phyloP scores from a whole-genome alignment of 1,140 invertebrate species.

The Sweltsa coloradensis region DNA sequence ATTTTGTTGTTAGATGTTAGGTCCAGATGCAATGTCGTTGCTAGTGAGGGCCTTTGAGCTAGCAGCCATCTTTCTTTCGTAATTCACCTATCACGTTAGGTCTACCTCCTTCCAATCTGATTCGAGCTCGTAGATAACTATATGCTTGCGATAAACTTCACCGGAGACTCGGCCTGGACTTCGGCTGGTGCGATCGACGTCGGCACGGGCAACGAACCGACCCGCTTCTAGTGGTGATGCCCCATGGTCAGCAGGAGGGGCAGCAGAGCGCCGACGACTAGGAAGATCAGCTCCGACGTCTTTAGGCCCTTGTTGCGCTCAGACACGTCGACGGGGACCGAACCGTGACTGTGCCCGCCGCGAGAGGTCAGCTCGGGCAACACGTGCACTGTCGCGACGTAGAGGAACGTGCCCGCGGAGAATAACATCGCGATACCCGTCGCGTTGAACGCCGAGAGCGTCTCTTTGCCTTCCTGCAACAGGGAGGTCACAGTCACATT shows the following conservation, averaged over 20 bases:
- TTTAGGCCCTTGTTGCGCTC: conserved; percentile 44
- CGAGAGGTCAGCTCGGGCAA: conserved; percentile 75
- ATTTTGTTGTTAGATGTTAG: too few relatives aligned
- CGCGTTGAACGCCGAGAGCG: conserved; percentile 72
- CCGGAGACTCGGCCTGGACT: too few relatives aligned
- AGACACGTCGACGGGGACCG: conserved; percentile 28
- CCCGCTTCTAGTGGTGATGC: conserved; percentile 58
- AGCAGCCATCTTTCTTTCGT: too few relatives aligned
- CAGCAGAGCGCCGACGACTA: conserved; percentile 74
- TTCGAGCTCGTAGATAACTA: too few relatives aligned
- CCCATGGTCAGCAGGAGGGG: conserved; percentile 80
- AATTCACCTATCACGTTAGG: too few relatives aligned
- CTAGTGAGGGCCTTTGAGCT: too few relatives aligned
- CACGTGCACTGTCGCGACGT: conserved; percentile 97
- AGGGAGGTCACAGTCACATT: too few relatives aligned
- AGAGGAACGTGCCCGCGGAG: conserved; percentile 96
- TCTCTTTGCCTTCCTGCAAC: conserved; percentile 48
- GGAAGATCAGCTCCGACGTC: conserved; percentile 63
- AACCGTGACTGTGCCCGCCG: conserved; percentile 20
- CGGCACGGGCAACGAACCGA: too few relatives aligned
- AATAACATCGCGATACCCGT: conserved; percentile 97
- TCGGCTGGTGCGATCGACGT: too few relatives aligned
- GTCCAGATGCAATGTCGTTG: too few relatives aligned
- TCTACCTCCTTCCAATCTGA: too few relatives aligned
- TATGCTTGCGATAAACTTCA: too few relatives aligned